Evolutionary conservation across 2,888 invertebrate genomes (phyloP), one percentile per base, ranked within the genome.

Genomic region (Eurytoma adleriae): DNA sequence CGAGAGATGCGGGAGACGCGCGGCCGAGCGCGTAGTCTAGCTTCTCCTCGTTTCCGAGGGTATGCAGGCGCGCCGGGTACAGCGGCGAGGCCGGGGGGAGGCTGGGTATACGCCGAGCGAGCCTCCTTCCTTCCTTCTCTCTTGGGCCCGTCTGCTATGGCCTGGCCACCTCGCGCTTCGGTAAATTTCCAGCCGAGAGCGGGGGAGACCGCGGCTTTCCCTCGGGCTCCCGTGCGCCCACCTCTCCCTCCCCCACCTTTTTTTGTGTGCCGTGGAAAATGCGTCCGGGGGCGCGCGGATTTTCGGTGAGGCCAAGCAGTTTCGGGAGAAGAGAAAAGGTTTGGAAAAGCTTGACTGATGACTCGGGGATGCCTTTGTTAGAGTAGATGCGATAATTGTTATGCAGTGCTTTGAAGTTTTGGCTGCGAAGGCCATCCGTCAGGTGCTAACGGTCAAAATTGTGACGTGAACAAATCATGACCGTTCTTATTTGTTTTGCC

Each of bases 111-210:
- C 40, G 7, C 40, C 54, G 14, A 3, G 54, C 54, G 54, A 14
- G 54, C 54, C 14, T n/a, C n/a, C 50, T n/a, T 14, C 16, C 54
- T 54, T 54, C 54, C 54, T 54, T 54, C n/a, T 54, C 54, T 54
- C 54, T 54, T 54, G 54, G 54, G 54, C 87, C 88, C 87, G 86
- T 88, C 86, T 87, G 87, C 87, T 86, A 86, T 72, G 72, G 80
- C 69, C 82, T 85, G 86, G 85, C 83, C 86, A 87, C 88, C 87
- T 89, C 87, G 89, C 87, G 88, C 88, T 87, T 85, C 86, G 88
- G 87, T 89, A 88, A 88, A 89, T 89, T 89, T 89, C 87, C 88
- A 73, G 54, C 62, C 66, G 66, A 76, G 78, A 76, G 67, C 66
- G 59, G 27, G 16, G 57, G 61, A 40, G 18, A 24, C 20, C 48